These are phyloP conservation scores for Selenia dentaria DNA, from an alignment of 2,888 invertebrate species.

Conservation along the genomic window DNA sequence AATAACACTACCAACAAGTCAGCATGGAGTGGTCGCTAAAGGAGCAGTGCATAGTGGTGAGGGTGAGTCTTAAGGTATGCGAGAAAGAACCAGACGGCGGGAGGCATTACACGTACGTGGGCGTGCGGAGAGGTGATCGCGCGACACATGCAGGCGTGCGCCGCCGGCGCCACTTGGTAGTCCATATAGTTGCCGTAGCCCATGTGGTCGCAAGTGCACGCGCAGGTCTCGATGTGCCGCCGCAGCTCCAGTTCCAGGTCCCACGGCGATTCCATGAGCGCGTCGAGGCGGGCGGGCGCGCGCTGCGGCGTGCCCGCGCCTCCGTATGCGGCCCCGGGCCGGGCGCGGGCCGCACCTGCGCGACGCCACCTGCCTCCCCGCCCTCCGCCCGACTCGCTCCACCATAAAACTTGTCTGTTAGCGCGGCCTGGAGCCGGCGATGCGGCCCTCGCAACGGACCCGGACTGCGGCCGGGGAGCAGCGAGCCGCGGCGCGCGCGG, in stretches of 20 bases:
- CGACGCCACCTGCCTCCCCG: constrained; percentile 73
- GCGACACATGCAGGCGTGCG: constrained; percentile 79
- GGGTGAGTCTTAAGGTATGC: constrained; percentile 45
- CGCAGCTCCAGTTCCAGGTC: constrained; percentile 93
- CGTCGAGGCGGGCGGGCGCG: constrained; percentile 68
- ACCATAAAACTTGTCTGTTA: constrained; percentile 70
- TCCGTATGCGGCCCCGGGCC: constrained; percentile 71
- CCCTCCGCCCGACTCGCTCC: constrained; percentile 64
- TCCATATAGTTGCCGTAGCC: constrained; percentile 97
- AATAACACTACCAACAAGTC: constrained; percentile 47
- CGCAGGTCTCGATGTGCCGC: constrained; percentile 94
- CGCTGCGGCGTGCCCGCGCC: constrained; percentile 69
- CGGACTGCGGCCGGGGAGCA: constrained; percentile 65
- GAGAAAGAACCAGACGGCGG: constrained; percentile 43
- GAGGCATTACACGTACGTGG: constrained; percentile 65
- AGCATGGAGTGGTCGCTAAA: constrained; percentile 54
- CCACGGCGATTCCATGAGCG: constrained; percentile 83
- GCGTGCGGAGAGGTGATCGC: constrained; percentile 82
- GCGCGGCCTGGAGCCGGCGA: constrained; percentile 66
- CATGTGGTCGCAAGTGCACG: constrained; percentile 97
- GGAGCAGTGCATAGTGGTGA: constrained; percentile 37
- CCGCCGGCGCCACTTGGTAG: constrained; percentile 89
- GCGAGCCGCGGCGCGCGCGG: constrained; percentile 65
- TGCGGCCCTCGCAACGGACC: constrained; percentile 71
- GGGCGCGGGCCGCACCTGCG: constrained; percentile 76